phyloP scores from a whole-genome alignment of 2,888 invertebrate genomes.

The Chalcis sispes region DNA sequence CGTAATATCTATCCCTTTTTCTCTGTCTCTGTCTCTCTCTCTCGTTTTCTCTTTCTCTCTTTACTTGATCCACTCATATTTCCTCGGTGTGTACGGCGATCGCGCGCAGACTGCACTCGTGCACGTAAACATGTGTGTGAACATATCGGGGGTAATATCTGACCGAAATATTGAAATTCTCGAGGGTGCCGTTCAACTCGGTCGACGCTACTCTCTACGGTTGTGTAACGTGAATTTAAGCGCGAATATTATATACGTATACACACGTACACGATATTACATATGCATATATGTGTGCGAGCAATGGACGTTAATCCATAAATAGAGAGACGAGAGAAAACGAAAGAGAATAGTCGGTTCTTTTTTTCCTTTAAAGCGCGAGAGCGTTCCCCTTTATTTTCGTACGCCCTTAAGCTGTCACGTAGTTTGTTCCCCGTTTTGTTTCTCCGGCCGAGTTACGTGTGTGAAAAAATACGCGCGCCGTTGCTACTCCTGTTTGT shows the following conservation, averaged over 20 bases:
- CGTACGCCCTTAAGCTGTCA: conserved; percentile 15
- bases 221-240: conserved; percentile 48
- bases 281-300: too few species aligned
- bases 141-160: conserved; percentile 54
- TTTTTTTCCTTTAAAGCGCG: too few species aligned
- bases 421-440: conserved; percentile 1
- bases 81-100: too few species aligned
- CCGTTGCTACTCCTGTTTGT: too few species aligned
- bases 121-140: too few species aligned
- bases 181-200: conserved; percentile 46
- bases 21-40: too few species aligned
- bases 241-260: conserved; percentile 44
- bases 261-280: too few species aligned
- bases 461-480: neutral
- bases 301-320: conserved; percentile 9
- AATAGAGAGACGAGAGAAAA: neutral
- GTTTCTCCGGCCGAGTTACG: neutral
- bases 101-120: too few species aligned
- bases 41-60: too few species aligned
- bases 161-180: conserved; percentile 64
- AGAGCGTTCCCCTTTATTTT: conserved; percentile 16
- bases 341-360: too few species aligned
- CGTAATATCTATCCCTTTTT: too few species aligned
- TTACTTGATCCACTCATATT: too few species aligned
- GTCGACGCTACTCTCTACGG: neutral